Evolutionary conservation across 2,797 vertebrate genomes (phyloP).

Genomic region (Sebastolobus alascanus): DNA sequence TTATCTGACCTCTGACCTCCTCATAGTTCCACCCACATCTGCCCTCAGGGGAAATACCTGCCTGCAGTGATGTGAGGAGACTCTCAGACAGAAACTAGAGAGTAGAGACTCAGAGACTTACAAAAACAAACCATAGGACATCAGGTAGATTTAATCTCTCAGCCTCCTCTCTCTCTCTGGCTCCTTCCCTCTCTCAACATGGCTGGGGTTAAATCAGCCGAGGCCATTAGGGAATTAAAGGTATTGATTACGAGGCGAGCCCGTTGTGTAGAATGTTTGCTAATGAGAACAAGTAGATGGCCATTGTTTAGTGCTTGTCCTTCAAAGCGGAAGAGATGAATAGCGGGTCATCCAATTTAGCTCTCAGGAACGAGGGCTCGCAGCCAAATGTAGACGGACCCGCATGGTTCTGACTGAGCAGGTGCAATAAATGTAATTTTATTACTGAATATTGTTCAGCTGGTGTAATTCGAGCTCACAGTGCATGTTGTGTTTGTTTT

Average conservation of each 20-base stretch:
- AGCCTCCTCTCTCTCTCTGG: not conserved
- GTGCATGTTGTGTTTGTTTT: not conserved
- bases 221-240: conserved; percentile 78
- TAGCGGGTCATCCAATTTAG: conserved; percentile 46
- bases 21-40: conserved; percentile 42
- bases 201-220: conserved; percentile 36
- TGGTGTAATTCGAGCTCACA: not conserved
- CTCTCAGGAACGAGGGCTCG: conserved; percentile 18
- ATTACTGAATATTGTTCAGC: conserved; percentile 20
- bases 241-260: conserved; percentile 73
- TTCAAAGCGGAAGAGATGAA: conserved; percentile 48
- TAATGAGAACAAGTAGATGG: conserved; percentile 70
- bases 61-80: conserved; percentile 22
- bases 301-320: conserved; percentile 64
- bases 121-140: conserved; percentile 52
- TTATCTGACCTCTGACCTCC: conserved; percentile 66
- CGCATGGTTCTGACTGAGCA: not conserved
- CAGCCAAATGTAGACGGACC: conserved; percentile 29
- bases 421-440: conserved; percentile 29
- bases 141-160: conserved; percentile 60
- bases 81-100: conserved; percentile 49
- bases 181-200: conserved; percentile 43
- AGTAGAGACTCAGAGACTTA: conserved; percentile 9
- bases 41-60: conserved; percentile 67
- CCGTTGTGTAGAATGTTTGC: conserved; percentile 66